Base-by-base conservation (phyloP, 2,888 invertebrate genomes). In the Noctua fimbriata region DNA sequence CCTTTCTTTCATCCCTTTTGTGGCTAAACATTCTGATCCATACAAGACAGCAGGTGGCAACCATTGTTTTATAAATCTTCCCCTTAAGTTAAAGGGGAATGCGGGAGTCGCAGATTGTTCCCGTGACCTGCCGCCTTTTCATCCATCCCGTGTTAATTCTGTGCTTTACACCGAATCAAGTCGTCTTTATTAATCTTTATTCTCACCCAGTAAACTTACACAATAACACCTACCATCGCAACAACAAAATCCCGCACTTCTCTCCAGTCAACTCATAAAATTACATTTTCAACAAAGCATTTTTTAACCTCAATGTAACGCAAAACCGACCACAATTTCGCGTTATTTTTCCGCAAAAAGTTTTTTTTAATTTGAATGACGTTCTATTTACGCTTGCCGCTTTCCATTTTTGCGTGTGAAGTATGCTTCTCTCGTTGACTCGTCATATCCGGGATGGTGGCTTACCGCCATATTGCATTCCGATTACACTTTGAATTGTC, bases 401-500 rank as follows among this genome's bases (percentile, higher is more conserved):
- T 49, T 79, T 58, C 14, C 67, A 69, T 81, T 78, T 83, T 71
- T 79, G 55, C 16, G 32, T 70, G 32, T 74, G 32, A 36, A 78
- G 88, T 58, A 73, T 78, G 67, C 69, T 87, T 79, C 47, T 5
- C 65, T 65, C n/a, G 63, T 63, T 36, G 32, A 73, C 5, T n/a
- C 36, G 67, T 78, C 52, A 78, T 41, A 66, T 73, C 69, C 69
- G 49, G 52, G 18, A 69, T 74, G 49, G n/a, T 32, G 21, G 52
- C 21, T 49, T 47, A 1, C 80, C 41, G 81, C 83, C 83, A 88
- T 87, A 81, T 85, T 87, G 77, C 32, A 32, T 83, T 69, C 44
- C 44, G 78, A 36, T 69, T n/a, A 47, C 69, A 83, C 69, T 78
- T 78, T 47, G 2, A 69, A 81, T 55, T 47, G 65, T 69, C 41